Evolutionary conservation across 1,140 invertebrate genomes (phyloP).

Genomic region (Bombus superbus): DNA sequence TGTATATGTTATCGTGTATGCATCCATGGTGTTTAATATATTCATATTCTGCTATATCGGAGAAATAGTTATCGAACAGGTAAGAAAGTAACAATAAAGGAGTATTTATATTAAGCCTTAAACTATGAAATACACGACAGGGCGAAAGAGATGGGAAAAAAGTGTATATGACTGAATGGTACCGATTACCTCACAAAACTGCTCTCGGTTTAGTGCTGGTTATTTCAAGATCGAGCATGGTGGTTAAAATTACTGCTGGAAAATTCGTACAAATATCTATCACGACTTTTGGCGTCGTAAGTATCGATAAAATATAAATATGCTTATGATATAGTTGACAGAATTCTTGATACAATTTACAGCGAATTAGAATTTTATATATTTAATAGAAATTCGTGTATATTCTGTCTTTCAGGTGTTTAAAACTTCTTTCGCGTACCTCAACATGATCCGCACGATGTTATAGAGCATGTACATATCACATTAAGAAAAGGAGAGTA

Average conservation of each 20-base stretch:
- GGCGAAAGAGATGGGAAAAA: slow-evolving; percentile 60
- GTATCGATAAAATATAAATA: background rate
- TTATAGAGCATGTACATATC: too few species aligned
- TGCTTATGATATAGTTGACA: background rate
- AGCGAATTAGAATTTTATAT: background rate
- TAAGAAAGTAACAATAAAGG: slow-evolving; percentile 18
- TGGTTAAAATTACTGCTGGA: slow-evolving; percentile 66
- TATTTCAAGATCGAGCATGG: slow-evolving; percentile 61
- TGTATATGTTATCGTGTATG: slow-evolving; percentile 61
- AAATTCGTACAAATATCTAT: slow-evolving; percentile 62
- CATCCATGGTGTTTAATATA: slow-evolving; percentile 68
- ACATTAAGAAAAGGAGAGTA: background rate
- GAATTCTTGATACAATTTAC: background rate
- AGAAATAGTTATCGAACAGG: slow-evolving; percentile 63
- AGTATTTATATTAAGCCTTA: background rate
- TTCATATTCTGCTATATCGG: slow-evolving; percentile 74
- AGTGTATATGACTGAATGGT: slow-evolving; percentile 67
- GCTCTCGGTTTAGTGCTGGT: slow-evolving; percentile 57
- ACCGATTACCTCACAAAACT: slow-evolving; percentile 56
- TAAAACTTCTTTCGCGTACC: slow-evolving; percentile 64
- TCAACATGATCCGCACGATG: slow-evolving; percentile 60
- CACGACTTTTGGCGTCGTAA: slow-evolving; percentile 65
- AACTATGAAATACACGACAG: slow-evolving; percentile 25
- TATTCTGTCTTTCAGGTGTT: slow-evolving; percentile 57
- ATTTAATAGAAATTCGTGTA: background rate